Percentiles rank a stretch among this genome's conserved stretches.
Conservation (phyloP, 2,797 vertebrate genomes). For the Okamejei kenojei region DNA sequence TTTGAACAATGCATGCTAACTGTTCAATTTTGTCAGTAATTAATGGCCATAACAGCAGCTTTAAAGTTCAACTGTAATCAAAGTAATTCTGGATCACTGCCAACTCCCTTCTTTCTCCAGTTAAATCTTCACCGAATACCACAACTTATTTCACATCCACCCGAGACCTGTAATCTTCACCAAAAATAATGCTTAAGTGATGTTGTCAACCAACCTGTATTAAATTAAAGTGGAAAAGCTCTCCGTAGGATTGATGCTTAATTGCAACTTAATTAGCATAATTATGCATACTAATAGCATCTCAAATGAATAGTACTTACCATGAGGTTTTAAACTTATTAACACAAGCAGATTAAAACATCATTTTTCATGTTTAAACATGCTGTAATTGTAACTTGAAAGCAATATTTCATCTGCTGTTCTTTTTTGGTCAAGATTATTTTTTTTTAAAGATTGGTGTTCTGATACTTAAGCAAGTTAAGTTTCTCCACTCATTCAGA, state of each 20-base stretch:
- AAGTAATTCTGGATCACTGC: constrained; percentile 27
- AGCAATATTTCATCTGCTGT: constrained; percentile 98
- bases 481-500: constrained; percentile 83
- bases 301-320: constrained; percentile 99
- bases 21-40: constrained; percentile 35
- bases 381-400: constrained; percentile 91
- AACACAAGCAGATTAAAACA: constrained; percentile 98
- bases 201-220: constrained; percentile 83
- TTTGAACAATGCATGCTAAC: constrained; percentile 33
- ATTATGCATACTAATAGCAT: constrained; percentile 99
- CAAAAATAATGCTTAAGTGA: constrained; percentile 78
- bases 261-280: constrained; percentile 99
- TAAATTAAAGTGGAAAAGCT: constrained; percentile 76
- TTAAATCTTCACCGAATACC: neutral
- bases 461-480: constrained; percentile 89
- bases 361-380: constrained; percentile 99
- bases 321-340: constrained; percentile 99
- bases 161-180: constrained; percentile 39
- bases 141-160: constrained; percentile 21
- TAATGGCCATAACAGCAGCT: neutral
- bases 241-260: constrained; percentile 98
- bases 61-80: constrained; percentile 31
- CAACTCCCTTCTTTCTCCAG: constrained; percentile 16
- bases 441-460: constrained; percentile 81
- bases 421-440: constrained; percentile 64